A percentile compares a stretch with the other conserved stretches of the same genome.
These are phyloP conservation scores for Spinus olivaceus DNA, from an alignment of 2,797 vertebrate genomes.

Conservation along the genomic window DNA sequence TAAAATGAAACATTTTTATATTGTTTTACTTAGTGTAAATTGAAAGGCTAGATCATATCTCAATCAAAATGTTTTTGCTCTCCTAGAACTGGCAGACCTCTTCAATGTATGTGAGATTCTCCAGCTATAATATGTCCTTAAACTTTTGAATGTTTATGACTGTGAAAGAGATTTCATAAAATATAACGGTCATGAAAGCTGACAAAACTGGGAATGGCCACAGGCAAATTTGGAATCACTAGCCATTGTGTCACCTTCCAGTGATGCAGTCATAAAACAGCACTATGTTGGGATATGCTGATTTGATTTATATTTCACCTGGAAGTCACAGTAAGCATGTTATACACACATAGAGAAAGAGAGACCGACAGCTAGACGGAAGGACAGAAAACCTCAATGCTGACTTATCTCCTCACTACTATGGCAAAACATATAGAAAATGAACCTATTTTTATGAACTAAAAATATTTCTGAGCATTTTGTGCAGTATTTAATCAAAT, in stretches of 20 bases:
- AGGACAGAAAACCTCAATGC: background rate
- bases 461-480: background rate
- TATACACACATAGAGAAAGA: background rate
- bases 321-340: background rate
- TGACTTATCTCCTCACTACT: background rate
- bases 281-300: background rate
- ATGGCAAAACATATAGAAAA: background rate
- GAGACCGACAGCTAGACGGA: background rate
- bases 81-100: background rate
- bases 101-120: background rate
- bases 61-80: conserved; percentile 28
- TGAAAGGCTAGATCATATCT: conserved; percentile 55
- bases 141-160: background rate
- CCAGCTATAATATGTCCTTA: background rate
- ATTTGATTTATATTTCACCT: background rate
- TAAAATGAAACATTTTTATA: conserved; percentile 58
- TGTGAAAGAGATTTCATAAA: background rate
- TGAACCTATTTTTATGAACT: background rate
- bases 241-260: background rate
- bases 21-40: conserved; percentile 54
- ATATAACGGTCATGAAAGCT: background rate
- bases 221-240: background rate
- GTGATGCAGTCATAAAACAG: background rate
- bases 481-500: background rate
- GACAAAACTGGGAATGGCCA: background rate